These are phyloP conservation scores for Pantelozetes paolii DNA, from an alignment of 2,888 invertebrate species.

Conservation along the genomic window DNA sequence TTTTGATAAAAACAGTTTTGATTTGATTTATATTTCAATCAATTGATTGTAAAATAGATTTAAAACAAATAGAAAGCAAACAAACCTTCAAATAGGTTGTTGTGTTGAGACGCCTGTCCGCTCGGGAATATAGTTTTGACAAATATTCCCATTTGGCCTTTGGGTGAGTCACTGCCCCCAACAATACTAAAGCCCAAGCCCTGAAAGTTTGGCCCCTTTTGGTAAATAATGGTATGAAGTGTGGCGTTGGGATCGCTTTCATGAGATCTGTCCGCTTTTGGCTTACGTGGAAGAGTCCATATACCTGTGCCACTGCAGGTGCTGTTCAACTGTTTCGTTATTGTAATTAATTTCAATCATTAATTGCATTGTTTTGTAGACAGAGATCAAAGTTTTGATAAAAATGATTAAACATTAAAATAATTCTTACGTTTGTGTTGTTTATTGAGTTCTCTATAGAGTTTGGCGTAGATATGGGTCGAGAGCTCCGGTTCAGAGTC, in stretches of 20 bases:
- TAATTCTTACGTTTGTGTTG: slow-evolving; percentile 10
- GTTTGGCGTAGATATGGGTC: slow-evolving; percentile 25
- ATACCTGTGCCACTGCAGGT: slow-evolving; percentile 44
- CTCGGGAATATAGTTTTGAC: slow-evolving; percentile 80
- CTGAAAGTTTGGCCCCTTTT: slow-evolving; percentile 76
- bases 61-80: slow-evolving; percentile 28
- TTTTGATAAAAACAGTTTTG: not conserved
- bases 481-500: slow-evolving; percentile 18
- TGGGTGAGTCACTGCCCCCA: slow-evolving; percentile 79
- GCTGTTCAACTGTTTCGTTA: not conserved
- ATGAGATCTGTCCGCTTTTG: slow-evolving; percentile 47
- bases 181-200: slow-evolving; percentile 85
- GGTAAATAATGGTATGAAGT: slow-evolving; percentile 61
- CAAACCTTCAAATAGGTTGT: slow-evolving; percentile 74
- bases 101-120: slow-evolving; percentile 79
- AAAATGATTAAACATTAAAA: not conserved
- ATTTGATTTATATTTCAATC: not conserved
- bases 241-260: slow-evolving; percentile 47
- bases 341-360: not conserved
- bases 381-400: not conserved
- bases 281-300: slow-evolving; percentile 49
- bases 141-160: slow-evolving; percentile 81
- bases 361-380: slow-evolving; percentile 41
- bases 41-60: not conserved
- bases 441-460: slow-evolving; percentile 4